A percentile compares a stretch with the other conserved stretches of the same genome.
Conservation (phyloP, 2,797 vertebrate species). For the Platyrinchus mystaceus region DNA sequence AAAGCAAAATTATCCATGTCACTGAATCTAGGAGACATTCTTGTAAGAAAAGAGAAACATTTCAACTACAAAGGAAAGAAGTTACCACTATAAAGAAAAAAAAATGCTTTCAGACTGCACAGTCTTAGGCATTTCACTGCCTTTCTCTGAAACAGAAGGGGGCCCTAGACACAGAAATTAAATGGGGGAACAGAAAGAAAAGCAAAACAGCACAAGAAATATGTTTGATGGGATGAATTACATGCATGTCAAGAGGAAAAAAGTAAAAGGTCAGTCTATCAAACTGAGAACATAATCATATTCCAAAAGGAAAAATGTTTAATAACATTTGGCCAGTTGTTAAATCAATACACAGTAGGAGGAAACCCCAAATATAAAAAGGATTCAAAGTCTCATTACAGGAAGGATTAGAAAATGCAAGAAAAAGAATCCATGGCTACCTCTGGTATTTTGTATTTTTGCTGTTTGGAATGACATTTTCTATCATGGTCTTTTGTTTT, state of each 20-base stretch:
- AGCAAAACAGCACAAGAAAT: background rate
- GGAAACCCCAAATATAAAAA: background rate
- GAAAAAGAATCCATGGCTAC: background rate
- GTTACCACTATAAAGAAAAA: background rate
- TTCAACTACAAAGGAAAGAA: background rate
- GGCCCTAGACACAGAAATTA: conserved; percentile 10
- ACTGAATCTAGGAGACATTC: background rate
- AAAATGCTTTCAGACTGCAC: background rate
- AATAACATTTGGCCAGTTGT: background rate
- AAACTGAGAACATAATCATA: conserved; percentile 27
- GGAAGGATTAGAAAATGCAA: background rate
- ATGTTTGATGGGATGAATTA: conserved; percentile 5
- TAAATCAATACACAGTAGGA: background rate
- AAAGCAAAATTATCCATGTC: conserved; percentile 19
- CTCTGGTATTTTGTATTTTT: background rate
- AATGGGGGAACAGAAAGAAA: background rate
- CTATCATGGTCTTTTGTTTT: background rate
- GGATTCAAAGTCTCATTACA: background rate
- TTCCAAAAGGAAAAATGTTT: conserved; percentile 24
- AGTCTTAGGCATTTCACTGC: background rate
- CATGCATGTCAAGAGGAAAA: background rate
- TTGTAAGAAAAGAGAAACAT: background rate
- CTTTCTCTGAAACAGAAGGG: conserved; percentile 27
- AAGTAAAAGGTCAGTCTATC: background rate
- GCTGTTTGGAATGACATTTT: background rate